Evolutionary conservation across 2,888 invertebrate species (phyloP), one percentile per base, ranked within the genome.

Genomic region (Odontocolon sp.): DNA sequence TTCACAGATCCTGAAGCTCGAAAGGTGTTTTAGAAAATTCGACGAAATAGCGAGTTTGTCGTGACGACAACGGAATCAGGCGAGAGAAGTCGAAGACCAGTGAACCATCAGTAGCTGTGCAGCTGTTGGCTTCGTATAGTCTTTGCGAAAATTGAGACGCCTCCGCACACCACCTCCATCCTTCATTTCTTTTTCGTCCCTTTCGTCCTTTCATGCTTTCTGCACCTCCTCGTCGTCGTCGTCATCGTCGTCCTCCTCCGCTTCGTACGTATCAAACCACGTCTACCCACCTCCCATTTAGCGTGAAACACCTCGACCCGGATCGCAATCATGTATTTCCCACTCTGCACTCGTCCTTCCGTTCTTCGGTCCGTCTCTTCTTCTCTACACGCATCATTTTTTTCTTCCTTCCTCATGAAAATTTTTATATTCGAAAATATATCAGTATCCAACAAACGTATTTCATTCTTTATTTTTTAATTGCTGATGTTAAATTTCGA

Each of bases 221-320:
- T 38, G 14, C 45, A 26, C 31, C 31, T 38, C 45, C 23, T 21
- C 68, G n/a, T 16, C 45, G 26, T 68, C 11, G 28, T 11, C 21
- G 16, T 38, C 8, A 14, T 31, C 33, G 50, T 72, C 59, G 63
- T 79, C 76, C 77, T 78, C 73, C 80, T 78, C 75, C 79, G 69
- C 77, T 68, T 74, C 61, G 50, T 63, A 68, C 71, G 50, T 63
- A 78, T 69, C 81, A 82, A 81, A 81, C 77, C 61, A 80, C 80
- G 80, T 82, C 80, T 79, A 82, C 82, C 81, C 80, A 82, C 81
- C 72, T 70, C 28, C 63, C 80, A 81, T 82, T 82, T 81, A 81
- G 79, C 77, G 57, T 52, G 59, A 71, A 79, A 77, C 77, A 77
- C 79, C 71, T 78, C 66, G 77, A 40, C 40, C 36, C 56, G 63